Percentiles rank a stretch among this genome's conserved stretches.
These are phyloP conservation scores for Orycteropus afer DNA, from an alignment of 2,113 vertebrate species.

Conservation along the genomic window DNA sequence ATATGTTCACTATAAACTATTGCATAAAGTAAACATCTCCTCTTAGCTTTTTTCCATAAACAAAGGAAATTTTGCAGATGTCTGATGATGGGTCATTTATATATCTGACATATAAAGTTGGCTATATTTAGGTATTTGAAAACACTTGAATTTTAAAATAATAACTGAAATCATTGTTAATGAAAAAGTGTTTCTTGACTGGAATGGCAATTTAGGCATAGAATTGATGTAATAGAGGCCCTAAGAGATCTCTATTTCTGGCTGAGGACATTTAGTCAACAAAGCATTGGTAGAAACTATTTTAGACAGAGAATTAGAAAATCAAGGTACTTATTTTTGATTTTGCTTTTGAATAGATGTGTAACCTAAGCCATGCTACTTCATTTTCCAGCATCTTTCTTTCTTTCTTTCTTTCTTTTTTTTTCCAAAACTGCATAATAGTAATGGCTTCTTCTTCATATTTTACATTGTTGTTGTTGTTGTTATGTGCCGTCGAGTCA, in stretches of 20 bases:
- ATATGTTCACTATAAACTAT: background rate
- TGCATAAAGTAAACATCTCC: background rate
- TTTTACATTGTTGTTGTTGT: too few relatives aligned
- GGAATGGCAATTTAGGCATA: background rate
- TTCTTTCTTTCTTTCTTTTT: too few relatives aligned
- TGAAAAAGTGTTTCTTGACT: background rate
- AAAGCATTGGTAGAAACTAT: background rate
- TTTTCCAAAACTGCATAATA: background rate
- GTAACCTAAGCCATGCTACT: background rate
- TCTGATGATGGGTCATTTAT: background rate
- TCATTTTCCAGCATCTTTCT: background rate
- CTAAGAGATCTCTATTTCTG: background rate
- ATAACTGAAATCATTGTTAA: background rate
- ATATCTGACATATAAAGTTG: background rate
- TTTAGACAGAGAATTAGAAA: slow-evolving; percentile 12
- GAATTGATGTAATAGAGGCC: background rate
- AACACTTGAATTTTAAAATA: background rate
- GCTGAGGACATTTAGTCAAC: background rate
- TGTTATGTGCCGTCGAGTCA: too few relatives aligned
- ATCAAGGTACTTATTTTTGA: background rate
- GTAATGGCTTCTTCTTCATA: background rate
- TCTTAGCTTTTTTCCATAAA: background rate
- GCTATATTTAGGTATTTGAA: background rate
- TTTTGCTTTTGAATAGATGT: background rate
- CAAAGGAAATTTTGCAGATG: background rate